Conservation (phyloP, 1,140 invertebrate species). For the Temnothorax curvispinosus region DNA sequence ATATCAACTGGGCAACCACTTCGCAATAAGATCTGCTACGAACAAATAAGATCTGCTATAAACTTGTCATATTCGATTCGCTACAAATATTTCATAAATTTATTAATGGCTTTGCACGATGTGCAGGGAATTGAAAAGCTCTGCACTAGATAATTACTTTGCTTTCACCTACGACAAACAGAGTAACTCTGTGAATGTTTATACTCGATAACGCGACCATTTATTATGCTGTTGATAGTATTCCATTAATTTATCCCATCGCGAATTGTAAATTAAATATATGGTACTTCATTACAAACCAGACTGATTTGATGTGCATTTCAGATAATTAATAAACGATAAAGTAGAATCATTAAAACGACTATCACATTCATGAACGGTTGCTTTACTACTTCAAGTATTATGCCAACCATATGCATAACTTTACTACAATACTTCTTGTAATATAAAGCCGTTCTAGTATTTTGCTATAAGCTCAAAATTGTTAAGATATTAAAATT, state of each 20-base stretch:
- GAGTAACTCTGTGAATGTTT: constrained; percentile 56
- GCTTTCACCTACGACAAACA: constrained; percentile 50
- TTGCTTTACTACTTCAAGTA: background rate
- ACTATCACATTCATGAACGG: background rate
- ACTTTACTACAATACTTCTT: background rate
- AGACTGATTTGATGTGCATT: constrained; percentile 81
- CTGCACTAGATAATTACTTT: constrained; percentile 67
- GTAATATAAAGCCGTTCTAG: background rate
- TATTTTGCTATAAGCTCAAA: background rate
- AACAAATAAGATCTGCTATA: constrained; percentile 13
- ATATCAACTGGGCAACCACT: background rate
- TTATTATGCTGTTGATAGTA: constrained; percentile 82
- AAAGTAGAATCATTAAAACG: constrained; percentile 25
- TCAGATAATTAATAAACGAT: constrained; percentile 82
- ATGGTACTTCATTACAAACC: constrained; percentile 80
- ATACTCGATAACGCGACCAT: constrained; percentile 79
- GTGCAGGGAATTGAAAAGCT: constrained; percentile 62
- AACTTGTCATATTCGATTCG: constrained; percentile 55
- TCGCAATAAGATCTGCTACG: background rate
- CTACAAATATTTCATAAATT: constrained; percentile 57
- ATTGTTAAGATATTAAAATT: background rate
- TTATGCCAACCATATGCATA: background rate
- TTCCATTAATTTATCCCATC: constrained; percentile 82
- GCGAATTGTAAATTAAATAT: constrained; percentile 81
- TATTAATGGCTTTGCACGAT: constrained; percentile 54